Percentiles rank a stretch among this genome's conserved stretches.
Evolutionary conservation across 2,113 vertebrate species (phyloP).

Genomic region (Grantiella picta): DNA sequence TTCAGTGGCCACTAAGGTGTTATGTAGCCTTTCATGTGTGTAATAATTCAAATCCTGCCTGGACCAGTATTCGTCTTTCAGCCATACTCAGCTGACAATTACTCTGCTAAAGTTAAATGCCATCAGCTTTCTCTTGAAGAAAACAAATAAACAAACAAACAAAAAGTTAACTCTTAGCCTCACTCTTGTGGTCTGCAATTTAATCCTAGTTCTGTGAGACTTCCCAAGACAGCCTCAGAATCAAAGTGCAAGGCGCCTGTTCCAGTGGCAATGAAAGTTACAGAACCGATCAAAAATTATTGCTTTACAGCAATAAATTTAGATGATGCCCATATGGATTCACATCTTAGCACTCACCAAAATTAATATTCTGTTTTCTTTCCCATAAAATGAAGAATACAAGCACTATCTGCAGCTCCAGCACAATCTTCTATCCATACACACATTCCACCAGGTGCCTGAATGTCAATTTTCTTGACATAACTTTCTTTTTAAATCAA

Average conservation of each 20-base stretch:
- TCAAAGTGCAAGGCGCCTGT: fast-evolving
- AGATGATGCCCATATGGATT: neutral
- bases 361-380: neutral
- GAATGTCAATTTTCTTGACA: neutral
- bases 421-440: neutral
- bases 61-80: neutral
- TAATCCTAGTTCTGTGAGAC: neutral
- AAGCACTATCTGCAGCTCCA: neutral
- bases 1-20: neutral
- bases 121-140: neutral
- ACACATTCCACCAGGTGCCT: neutral
- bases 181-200: neutral
- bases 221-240: neutral
- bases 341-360: neutral
- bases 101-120: neutral
- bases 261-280: neutral
- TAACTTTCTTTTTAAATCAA: neutral
- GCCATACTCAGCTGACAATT: neutral
- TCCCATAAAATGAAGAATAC: neutral
- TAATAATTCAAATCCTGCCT: neutral
- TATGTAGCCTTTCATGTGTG: neutral
- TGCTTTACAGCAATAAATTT: neutral
- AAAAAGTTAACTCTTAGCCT: neutral
- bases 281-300: neutral
- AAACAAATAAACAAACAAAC: neutral